Percentiles rank a stretch among this genome's conserved stretches.
phyloP scores from a whole-genome alignment of 2,113 vertebrate genomes.

The Syngnathus floridae region DNA sequence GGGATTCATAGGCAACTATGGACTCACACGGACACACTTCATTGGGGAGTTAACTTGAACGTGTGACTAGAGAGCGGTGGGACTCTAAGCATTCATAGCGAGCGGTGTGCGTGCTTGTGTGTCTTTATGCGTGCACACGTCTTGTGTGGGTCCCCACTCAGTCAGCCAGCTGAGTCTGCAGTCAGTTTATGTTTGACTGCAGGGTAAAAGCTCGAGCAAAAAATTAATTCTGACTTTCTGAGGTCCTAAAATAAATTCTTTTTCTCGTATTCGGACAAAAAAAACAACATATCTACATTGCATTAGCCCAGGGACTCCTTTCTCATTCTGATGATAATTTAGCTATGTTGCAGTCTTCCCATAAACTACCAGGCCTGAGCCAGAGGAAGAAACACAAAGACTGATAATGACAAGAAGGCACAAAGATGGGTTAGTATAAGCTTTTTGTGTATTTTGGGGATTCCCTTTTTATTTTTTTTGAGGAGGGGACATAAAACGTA shows the following conservation, averaged over 20 bases:
- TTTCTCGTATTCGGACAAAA: conserved; percentile 72
- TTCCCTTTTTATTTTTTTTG: background rate
- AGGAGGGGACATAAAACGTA: background rate
- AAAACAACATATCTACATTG: conserved; percentile 59
- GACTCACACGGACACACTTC: conserved; percentile 27
- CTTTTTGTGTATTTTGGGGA: background rate
- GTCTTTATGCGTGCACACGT: conserved; percentile 8
- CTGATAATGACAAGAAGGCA: conserved; percentile 41
- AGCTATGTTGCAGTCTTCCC: conserved; percentile 54
- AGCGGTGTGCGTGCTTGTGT: conserved; percentile 23
- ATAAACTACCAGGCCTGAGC: conserved; percentile 42
- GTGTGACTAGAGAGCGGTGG: conserved; percentile 32
- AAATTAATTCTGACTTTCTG: conserved; percentile 70
- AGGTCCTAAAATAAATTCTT: conserved; percentile 68
- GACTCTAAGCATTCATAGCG: conserved; percentile 33
- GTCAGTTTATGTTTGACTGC: conserved; percentile 70
- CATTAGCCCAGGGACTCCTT: conserved; percentile 64
- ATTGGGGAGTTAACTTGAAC: conserved; percentile 21
- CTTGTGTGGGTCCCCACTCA: conserved; percentile 60
- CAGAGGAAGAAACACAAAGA: conserved; percentile 42
- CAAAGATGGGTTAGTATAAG: conserved; percentile 20
- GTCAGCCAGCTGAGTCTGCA: conserved; percentile 73
- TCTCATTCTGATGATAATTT: conserved; percentile 64
- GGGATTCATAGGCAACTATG: conserved; percentile 38
- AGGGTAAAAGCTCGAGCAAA: conserved; percentile 71